Base-by-base conservation (phyloP, 2,113 vertebrate species). In the Anoplopoma fimbria region DNA sequence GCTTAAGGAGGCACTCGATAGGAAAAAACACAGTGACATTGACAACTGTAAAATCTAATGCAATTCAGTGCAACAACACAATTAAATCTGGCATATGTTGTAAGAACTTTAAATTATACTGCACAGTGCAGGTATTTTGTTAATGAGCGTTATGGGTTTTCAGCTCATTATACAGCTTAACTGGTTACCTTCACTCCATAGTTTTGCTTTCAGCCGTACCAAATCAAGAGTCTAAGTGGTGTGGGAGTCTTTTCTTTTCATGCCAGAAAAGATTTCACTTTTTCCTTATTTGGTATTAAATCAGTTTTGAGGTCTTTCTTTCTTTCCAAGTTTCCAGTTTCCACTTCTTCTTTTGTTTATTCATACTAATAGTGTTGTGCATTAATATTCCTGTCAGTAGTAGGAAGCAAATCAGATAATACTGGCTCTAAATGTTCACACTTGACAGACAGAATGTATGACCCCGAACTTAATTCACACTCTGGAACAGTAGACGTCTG, bases 381-480 rank as follows among this genome's bases (percentile, higher is more conserved):
- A 36, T 34, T 9, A 25, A 38, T 61, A 55, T 68, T 51, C 29
- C 7, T 61, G n/a, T 21, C 1, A 6, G 42, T 25, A 60, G 34
- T 0, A 64, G 7, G 29, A 63, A 36, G 42, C 25, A 25, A 31
- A 63, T 27, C 47, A 15, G 31, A 47, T 33, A 72, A 65, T 33
- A 14, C 2, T 29, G 27, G 38, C 55, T 65, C 40, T 69, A 12
- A 65, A 72, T 47, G 29, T 70, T 74, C 51, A 61, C 74, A 75
- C 51, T 72, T 73, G 79, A 70, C 53, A 8, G 29, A 29, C n/a
- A n/a, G n/a, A n/a, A 23, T 9, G 57, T 27, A 17, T 61, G 71
- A 81, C 61, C 36, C 58, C 76, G 58, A 55, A 60, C 40, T 64
- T 68, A 33, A 77, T 74, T 69, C 34, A 15, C 19, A 15, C 14